phyloP scores from a whole-genome alignment of 2,888 invertebrate genomes.

The Cephus nigrinus region DNA sequence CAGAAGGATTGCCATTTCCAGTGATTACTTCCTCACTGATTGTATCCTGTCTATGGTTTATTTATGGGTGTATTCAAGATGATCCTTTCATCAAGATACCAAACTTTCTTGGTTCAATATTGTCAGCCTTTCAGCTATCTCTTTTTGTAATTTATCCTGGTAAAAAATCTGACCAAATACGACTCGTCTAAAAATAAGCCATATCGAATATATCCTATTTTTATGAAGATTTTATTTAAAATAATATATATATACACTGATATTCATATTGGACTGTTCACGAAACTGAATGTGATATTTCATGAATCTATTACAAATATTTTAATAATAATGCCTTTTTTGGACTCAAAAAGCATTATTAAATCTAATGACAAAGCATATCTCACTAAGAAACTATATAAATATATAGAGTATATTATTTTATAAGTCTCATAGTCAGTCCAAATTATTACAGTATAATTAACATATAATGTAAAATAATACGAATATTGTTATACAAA shows the following conservation, averaged over 20 bases:
- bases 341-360: background rate
- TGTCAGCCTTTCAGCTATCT: conserved; percentile 80
- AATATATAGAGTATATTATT: background rate
- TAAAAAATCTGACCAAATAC: conserved; percentile 46
- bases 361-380: background rate
- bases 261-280: background rate
- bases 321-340: background rate
- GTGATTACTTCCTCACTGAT: conserved; percentile 86
- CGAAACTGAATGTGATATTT: background rate
- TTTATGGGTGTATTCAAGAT: conserved; percentile 82
- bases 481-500: background rate
- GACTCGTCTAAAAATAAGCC: conserved; percentile 43
- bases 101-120: conserved; percentile 80
- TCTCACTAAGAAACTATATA: background rate
- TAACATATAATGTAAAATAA: background rate
- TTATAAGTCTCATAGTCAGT: background rate
- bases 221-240: background rate
- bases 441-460: background rate
- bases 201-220: background rate
- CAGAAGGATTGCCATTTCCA: conserved; percentile 89
- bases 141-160: conserved; percentile 81
- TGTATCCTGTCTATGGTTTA: conserved; percentile 85
- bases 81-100: conserved; percentile 85
- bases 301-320: background rate
- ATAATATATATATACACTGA: background rate